Percentiles rank a stretch among this genome's conserved stretches.
Conservation (phyloP, 2,888 invertebrate genomes). For the Folsomia manolachei region DNA sequence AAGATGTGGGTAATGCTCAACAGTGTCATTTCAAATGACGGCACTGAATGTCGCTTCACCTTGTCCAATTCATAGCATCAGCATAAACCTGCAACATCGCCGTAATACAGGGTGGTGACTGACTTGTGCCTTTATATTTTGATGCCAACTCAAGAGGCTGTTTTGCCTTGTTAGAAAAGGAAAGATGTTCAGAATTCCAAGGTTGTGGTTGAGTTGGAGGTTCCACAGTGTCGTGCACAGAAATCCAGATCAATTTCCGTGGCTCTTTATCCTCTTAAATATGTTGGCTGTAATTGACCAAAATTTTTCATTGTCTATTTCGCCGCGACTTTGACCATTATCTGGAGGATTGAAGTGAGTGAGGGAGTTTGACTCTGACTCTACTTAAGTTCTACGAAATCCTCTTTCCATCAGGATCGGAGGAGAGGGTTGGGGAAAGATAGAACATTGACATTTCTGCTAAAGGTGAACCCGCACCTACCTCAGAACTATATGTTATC, state of each 20-base stretch:
- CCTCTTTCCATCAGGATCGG: neutral
- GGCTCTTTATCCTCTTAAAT: constrained; percentile 11
- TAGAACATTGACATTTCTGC: neutral
- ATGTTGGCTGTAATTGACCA: constrained; percentile 15
- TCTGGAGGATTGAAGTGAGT: neutral
- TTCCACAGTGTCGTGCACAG: constrained; percentile 17
- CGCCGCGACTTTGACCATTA: neutral
- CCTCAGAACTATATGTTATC: no score
- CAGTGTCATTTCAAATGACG: neutral
- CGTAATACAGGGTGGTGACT: no score
- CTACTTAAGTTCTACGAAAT: no score
- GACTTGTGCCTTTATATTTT: neutral
- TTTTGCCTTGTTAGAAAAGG: no score
- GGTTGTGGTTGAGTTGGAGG: neutral
- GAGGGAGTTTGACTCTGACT: no score
- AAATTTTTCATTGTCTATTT: constrained; percentile 17
- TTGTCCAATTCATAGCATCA: no score
- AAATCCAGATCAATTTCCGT: constrained; percentile 19
- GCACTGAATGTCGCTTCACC: neutral
- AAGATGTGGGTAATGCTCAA: neutral
- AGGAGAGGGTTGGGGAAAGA: no score
- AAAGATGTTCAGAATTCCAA: neutral
- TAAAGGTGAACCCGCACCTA: no score
- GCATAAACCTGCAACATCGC: no score
- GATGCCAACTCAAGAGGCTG: neutral